Base-by-base conservation (phyloP, 2,888 invertebrate species). In the Eupithecia pulchellata region DNA sequence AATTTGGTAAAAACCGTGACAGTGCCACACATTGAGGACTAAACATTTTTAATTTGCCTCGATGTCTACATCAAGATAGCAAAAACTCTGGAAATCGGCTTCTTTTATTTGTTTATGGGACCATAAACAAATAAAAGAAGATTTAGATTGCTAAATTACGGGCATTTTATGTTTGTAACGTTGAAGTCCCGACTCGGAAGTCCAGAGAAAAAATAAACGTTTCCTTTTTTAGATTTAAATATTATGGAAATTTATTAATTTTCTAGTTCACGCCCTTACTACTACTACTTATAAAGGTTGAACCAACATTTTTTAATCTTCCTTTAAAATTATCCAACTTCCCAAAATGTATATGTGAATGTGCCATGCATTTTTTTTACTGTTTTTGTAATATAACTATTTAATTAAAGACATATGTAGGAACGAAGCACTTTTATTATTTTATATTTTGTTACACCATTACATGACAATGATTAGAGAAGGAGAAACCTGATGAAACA, bases 91-190 rank as follows among this genome's bases (percentile, higher is more conserved):
- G 87, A 87, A 88, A 87, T 77, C 77, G 79, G 81, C 81, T 76
- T 80, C 82, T 86, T 91, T 92, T 91, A 91, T 92, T 89, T 88
- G 89, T 92, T 92, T 93, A 92, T 83, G 74, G 81, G 82, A 73
- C 84, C 85, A 84, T 93, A 93, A 91, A n/a, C n/a, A n/a, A n/a
- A n/a, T n/a, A n/a, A n/a, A n/a, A n/a, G n/a, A n/a, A 92, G 86
- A 82, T 83, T 89, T 89, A 85, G 86, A 89, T 92, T 87, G 87
- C 90, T 93, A 91, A 92, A 93, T 90, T 91, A 91, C 89, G 86
- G 84, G 75, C 77, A 81, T 90, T 89, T 88, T 87, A 89, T 88
- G 86, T 83, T 79, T 76, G 83, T 85, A 84, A 86, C 86, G 86
- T 82, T 81, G 69, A 72, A 78, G 75, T 61, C 61, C 64, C 47